Evolutionary conservation across 2,113 vertebrate genomes (phyloP), one percentile per base, ranked within the genome.

Genomic region (Neopipo cinnamomea): DNA sequence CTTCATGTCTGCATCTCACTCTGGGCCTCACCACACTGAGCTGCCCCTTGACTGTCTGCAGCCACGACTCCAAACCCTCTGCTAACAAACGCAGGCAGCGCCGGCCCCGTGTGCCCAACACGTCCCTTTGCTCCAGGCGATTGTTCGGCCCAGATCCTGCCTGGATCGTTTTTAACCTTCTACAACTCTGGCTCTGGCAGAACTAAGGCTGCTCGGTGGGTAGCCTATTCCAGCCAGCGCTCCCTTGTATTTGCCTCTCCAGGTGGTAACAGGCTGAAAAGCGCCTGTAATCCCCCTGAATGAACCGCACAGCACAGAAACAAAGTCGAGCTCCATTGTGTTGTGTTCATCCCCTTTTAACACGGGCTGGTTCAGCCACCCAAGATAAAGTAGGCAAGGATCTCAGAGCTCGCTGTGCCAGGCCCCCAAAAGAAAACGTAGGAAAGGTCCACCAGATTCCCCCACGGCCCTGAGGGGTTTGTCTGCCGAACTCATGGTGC

Each of bases 261-360:
- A 94, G 95, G 94, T 97, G 95, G 91, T 81, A 87, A 79, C 3
- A 44, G 70, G 86, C 80, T 93, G 86, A 95, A 93, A 96, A 95
- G 85, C 41, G 41, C 37, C 84, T 66, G 77, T 95, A 93, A 95
- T 95, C 93, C 94, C 67, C 41, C 80, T 41, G 93, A 95, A 89
- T 91, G 90, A 79, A 88, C 55, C 1, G 1, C 58, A 21, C 87
- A 15, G 81, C 62, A 17, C 56, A 63, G 85, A 24, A 91, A 86
- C 91, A 93, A 95, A 95, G 89, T 93, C 15, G 1, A 80, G 53
- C 47, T 73, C 84, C 47, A 13, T 65, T 82, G 76, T 78, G 53
- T 17, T 59, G 49, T 68, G 70, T 85, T 91, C 81, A 68, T 73
- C 80, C 86, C 58, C 93, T 94, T 93, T 89, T 92, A 90, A 76